Evolutionary conservation across 2,797 vertebrate species (phyloP).

Genomic region (Rhabdomys pumilio): DNA sequence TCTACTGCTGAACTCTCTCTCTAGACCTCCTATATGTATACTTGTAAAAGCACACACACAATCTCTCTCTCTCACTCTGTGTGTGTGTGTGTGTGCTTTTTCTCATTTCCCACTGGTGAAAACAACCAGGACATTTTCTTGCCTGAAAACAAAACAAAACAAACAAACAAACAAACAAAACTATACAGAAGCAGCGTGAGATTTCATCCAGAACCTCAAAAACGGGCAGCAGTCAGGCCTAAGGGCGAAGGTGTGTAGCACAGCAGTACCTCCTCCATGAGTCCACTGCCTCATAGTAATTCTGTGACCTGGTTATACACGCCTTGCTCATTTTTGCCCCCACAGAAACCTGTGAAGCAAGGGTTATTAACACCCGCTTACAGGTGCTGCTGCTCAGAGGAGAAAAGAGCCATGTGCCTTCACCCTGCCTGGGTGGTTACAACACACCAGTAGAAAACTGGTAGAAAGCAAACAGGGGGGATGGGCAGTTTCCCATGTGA

Average conservation of each 20-base stretch:
- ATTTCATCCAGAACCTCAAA: conserved; percentile 32
- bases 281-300: neutral
- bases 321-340: conserved; percentile 34
- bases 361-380: neutral
- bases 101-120: conserved; percentile 4
- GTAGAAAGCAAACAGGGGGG: neutral
- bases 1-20: neutral
- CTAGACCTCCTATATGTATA: neutral
- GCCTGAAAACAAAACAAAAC: conserved; percentile 1
- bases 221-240: neutral
- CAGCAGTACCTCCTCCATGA: neutral
- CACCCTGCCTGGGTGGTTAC: neutral
- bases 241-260: neutral
- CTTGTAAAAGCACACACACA: neutral
- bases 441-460: neutral
- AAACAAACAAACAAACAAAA: conserved; percentile 15
- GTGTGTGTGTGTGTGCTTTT: neutral
- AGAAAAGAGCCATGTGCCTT: neutral
- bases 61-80: neutral
- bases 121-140: conserved; percentile 4
- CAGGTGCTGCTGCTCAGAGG: neutral
- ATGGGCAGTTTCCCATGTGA: neutral
- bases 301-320: neutral
- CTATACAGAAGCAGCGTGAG: neutral
- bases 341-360: conserved; percentile 4